phyloP scores from a whole-genome alignment of 1,140 invertebrate species.

The Drosophila miranda region DNA sequence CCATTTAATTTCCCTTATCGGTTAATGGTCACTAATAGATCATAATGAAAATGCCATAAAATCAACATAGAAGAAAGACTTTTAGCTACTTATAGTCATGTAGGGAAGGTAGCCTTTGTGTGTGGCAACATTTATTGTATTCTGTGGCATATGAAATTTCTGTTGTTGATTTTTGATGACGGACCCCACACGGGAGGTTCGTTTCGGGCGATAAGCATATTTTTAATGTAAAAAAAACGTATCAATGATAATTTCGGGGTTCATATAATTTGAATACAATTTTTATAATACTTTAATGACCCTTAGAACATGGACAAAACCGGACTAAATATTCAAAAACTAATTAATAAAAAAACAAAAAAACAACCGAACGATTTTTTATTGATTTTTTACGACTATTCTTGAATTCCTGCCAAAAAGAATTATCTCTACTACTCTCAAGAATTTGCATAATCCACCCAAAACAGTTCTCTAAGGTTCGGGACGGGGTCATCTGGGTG shows the following conservation, averaged over 20 bases:
- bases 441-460: conserved; percentile 49
- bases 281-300: conserved; percentile 66
- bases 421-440: conserved; percentile 33
- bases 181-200: conserved; percentile 23
- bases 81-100: conserved; percentile 50
- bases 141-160: conserved; percentile 11
- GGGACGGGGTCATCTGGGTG: conserved; percentile 30
- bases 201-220: conserved; percentile 56
- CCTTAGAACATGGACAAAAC: conserved; percentile 32
- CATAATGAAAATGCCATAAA: conserved; percentile 70
- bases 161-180: conserved; percentile 34
- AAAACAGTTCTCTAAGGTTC: neutral
- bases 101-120: conserved; percentile 41
- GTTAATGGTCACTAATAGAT: conserved; percentile 75
- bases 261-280: conserved; percentile 70
- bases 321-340: conserved; percentile 15
- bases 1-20: conserved; percentile 55
- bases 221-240: conserved; percentile 44
- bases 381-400: conserved; percentile 62
- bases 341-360: conserved; percentile 18
- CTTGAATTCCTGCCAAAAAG: conserved; percentile 50
- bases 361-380: conserved; percentile 46
- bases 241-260: conserved; percentile 46
- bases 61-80: conserved; percentile 43
- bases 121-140: conserved; percentile 41